Percentiles rank a stretch among this genome's conserved stretches.
These are phyloP conservation scores for Oncorhynchus gorbuscha DNA, from an alignment of 2,113 vertebrate genomes.

Conservation along the genomic window DNA sequence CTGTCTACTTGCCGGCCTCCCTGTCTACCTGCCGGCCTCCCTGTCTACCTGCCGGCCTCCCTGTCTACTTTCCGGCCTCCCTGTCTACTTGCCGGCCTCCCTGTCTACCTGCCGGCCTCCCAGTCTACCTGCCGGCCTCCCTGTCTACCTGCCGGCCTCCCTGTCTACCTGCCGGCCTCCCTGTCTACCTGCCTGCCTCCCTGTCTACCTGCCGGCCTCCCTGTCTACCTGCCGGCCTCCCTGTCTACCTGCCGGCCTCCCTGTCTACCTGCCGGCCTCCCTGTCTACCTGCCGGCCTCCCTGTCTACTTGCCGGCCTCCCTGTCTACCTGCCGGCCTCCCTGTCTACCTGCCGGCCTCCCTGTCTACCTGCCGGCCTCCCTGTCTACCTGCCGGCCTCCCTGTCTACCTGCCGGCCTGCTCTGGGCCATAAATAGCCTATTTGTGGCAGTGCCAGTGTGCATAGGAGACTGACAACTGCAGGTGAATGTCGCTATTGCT, in stretches of 20 bases:
- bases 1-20: slow-evolving; percentile 34
- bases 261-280: slow-evolving; percentile 36
- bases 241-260: too few relatives aligned
- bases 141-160: background rate
- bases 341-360: slow-evolving; percentile 36
- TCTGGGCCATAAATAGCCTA: slow-evolving; percentile 62
- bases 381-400: too few relatives aligned
- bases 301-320: too few relatives aligned
- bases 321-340: too few relatives aligned
- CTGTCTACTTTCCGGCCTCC: too few relatives aligned
- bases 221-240: too few relatives aligned
- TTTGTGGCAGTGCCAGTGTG: slow-evolving; percentile 45
- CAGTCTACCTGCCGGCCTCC: background rate
- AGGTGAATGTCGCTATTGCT: slow-evolving; percentile 33
- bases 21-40: background rate
- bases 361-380: background rate
- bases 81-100: background rate
- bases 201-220: too few relatives aligned
- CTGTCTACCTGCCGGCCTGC: slow-evolving; percentile 34
- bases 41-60: too few relatives aligned
- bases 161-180: slow-evolving; percentile 36
- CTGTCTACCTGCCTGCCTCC: background rate
- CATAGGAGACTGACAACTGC: slow-evolving; percentile 15
- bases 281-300: background rate
- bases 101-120: slow-evolving; percentile 36